Percentiles rank a stretch among this genome's conserved stretches.
phyloP scores from a whole-genome alignment of 2,888 invertebrate species.

The Parthenolecanium corni region DNA sequence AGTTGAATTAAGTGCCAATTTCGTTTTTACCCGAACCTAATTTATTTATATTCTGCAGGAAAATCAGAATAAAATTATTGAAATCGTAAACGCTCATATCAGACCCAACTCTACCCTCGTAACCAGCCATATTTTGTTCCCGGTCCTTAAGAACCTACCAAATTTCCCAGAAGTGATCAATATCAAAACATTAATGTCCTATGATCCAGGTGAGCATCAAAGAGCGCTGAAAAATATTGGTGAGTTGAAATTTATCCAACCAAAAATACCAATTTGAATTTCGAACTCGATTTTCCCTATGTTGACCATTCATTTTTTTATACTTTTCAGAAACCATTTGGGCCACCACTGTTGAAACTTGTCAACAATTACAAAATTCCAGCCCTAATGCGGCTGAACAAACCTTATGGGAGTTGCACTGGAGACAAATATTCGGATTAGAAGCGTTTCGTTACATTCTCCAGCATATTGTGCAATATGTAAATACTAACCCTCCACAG shows the following conservation, averaged over 20 bases:
- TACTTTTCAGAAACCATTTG: conserved; percentile 49
- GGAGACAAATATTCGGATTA: conserved; percentile 41
- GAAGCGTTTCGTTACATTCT: conserved; percentile 35
- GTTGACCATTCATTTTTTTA: conserved; percentile 29
- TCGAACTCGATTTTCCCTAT: not conserved
- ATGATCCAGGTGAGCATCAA: conserved; percentile 40
- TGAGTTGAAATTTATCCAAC: conserved; percentile 35
- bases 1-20: not conserved
- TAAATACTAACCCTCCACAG: conserved; percentile 11
- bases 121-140: conserved; percentile 37
- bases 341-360: conserved; percentile 51
- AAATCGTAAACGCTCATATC: conserved; percentile 39
- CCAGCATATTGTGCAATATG: conserved; percentile 36
- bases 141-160: conserved; percentile 32
- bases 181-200: conserved; percentile 40
- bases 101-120: conserved; percentile 40
- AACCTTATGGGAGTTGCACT: conserved; percentile 40
- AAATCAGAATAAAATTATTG: conserved; percentile 31
- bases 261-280: not conserved
- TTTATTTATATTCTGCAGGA: not conserved
- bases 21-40: not conserved
- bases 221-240: conserved; percentile 41
- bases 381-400: conserved; percentile 38
- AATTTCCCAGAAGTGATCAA: conserved; percentile 38
- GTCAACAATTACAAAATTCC: conserved; percentile 45